Evolutionary conservation across 2,888 invertebrate genomes (phyloP).

Genomic region (Spialia ferax): DNA sequence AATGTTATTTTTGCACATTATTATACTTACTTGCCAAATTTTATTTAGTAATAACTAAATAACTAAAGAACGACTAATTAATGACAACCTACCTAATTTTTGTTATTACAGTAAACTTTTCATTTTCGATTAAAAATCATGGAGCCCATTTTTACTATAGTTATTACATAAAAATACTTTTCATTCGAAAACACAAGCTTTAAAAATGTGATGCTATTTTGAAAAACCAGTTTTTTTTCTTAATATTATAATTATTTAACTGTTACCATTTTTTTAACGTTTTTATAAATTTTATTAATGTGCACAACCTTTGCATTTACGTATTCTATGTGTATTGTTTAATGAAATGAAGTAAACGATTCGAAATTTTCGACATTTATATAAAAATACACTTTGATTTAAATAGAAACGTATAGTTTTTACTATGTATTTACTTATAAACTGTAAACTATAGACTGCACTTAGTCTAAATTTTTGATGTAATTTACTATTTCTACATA

Average conservation of each 20-base stretch:
- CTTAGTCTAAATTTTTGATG: conserved; percentile 62
- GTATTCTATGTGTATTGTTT: not conserved
- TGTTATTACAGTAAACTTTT: not conserved
- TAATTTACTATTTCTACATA: conserved; percentile 57
- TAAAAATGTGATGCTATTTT: too few species aligned
- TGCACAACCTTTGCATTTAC: not conserved
- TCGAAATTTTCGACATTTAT: not conserved
- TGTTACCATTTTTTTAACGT: not conserved
- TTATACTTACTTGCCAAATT: not conserved
- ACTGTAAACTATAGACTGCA: conserved; percentile 46
- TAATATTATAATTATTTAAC: not conserved
- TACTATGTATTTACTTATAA: conserved; percentile 41
- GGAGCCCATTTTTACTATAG: too few species aligned
- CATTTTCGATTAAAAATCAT: too few species aligned
- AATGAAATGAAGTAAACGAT: not conserved
- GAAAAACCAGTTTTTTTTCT: too few species aligned
- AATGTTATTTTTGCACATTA: not conserved
- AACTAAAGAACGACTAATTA: too few species aligned
- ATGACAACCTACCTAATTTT: too few species aligned
- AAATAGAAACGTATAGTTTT: not conserved
- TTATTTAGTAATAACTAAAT: not conserved
- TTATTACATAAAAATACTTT: too few species aligned
- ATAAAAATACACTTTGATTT: not conserved
- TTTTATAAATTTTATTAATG: not conserved
- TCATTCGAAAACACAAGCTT: too few species aligned